These are phyloP conservation scores for Artibeus lituratus DNA, from an alignment of 2,797 vertebrate species.

Conservation along the genomic window DNA sequence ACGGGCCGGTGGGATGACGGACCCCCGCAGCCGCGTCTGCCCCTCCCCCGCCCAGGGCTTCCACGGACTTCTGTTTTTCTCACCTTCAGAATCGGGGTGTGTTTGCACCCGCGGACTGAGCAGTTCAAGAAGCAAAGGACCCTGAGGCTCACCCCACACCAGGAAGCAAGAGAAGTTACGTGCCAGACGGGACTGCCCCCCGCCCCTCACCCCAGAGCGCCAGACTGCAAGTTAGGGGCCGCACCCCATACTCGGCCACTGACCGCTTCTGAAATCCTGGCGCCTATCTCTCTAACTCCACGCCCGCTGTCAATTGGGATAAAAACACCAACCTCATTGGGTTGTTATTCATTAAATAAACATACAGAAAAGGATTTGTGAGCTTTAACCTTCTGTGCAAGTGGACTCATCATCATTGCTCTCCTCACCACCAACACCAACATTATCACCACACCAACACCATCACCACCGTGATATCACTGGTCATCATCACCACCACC, in stretches of 20 bases:
- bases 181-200: rapidly evolving
- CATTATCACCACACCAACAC: rapidly evolving
- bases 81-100: not conserved
- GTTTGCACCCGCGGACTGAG: not conserved
- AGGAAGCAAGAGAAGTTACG: not conserved
- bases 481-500: rapidly evolving
- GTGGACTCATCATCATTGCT: no score
- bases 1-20: rapidly evolving
- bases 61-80: not conserved
- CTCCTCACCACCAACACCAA: not conserved
- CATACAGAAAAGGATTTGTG: not conserved
- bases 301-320: not conserved
- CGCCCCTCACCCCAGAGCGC: not conserved
- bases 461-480: rapidly evolving
- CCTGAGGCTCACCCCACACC: rapidly evolving
- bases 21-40: rapidly evolving
- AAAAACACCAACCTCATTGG: rapidly evolving
- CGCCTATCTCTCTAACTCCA: not conserved
- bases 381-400: not conserved
- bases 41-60: not conserved
- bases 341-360: not conserved
- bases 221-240: not conserved
- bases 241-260: not conserved
- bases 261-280: not conserved
- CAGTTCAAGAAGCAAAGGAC: not conserved